These are phyloP conservation scores for Gryllus bimaculatus DNA, from an alignment of 1,140 invertebrate species.

Conservation along the genomic window DNA sequence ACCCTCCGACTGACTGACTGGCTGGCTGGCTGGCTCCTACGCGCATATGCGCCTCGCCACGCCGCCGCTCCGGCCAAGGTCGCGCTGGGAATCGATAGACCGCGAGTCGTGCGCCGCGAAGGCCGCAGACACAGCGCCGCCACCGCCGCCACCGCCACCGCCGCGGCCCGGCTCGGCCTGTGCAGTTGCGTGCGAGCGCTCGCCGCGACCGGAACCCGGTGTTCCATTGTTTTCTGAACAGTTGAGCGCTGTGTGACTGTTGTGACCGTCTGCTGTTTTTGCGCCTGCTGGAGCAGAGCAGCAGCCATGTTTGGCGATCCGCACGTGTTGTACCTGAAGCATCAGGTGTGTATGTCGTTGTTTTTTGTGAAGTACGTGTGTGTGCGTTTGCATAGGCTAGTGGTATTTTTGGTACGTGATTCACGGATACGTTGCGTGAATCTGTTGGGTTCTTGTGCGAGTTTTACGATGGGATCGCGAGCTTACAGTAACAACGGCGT, in stretches of 20 bases:
- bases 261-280: neutral
- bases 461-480: too few relatives aligned
- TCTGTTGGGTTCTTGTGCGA: neutral
- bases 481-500: too few relatives aligned
- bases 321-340: conserved; percentile 22
- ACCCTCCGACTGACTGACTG: too few relatives aligned
- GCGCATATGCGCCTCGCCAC: too few relatives aligned
- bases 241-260: neutral
- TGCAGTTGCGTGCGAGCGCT: neutral
- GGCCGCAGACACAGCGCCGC: too few relatives aligned
- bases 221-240: neutral
- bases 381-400: neutral
- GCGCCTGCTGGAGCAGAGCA: neutral
- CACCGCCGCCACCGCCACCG: too few relatives aligned
- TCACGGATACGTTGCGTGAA: neutral
- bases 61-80: neutral
- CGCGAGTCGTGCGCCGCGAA: neutral
- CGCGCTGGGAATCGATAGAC: neutral
- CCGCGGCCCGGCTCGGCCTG: too few relatives aligned
- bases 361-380: neutral
- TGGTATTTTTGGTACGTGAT: neutral
- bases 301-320: conserved; percentile 26
- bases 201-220: neutral
- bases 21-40: neutral
- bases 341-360: conserved; percentile 19